Percentiles rank a stretch among this genome's conserved stretches.
These are phyloP conservation scores for Chionomys nivalis DNA, from an alignment of 2,113 vertebrate genomes.

Conservation along the genomic window DNA sequence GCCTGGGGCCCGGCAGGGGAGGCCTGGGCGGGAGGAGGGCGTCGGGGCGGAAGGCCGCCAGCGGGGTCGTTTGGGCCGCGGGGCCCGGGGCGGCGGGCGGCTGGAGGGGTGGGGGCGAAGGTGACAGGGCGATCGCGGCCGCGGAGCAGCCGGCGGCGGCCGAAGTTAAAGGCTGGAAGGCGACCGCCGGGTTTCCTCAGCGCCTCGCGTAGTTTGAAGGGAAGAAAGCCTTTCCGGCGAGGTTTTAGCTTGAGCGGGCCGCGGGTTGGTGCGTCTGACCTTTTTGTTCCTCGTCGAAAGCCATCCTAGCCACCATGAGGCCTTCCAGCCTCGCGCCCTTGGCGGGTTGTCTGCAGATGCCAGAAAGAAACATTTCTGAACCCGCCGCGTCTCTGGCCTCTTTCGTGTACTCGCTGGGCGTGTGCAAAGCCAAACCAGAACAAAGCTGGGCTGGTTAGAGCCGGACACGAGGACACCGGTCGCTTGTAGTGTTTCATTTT, in stretches of 20 bases:
- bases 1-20: not conserved
- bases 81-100: not conserved
- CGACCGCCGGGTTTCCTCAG: conserved; percentile 66
- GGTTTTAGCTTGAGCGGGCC: not conserved
- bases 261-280: not conserved
- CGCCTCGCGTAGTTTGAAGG: not conserved
- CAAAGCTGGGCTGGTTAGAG: conserved; percentile 47
- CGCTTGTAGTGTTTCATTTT: not conserved
- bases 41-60: not conserved
- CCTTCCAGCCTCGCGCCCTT: conserved; percentile 62
- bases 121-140: not conserved
- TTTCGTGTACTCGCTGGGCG: conserved; percentile 37
- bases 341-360: conserved; percentile 6
- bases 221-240: not conserved
- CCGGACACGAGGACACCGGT: conserved; percentile 4
- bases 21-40: not conserved
- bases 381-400: not conserved
- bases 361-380: not conserved
- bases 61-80: not conserved
- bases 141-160: not conserved
- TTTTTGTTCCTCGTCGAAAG: conserved; percentile 42
- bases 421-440: conserved; percentile 40
- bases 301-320: conserved; percentile 18
- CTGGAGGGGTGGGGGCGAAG: not conserved
- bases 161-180: conserved; percentile 20